Evolutionary conservation across 1,140 invertebrate species (phyloP).

Genomic region (Drosophila micromelanica): DNA sequence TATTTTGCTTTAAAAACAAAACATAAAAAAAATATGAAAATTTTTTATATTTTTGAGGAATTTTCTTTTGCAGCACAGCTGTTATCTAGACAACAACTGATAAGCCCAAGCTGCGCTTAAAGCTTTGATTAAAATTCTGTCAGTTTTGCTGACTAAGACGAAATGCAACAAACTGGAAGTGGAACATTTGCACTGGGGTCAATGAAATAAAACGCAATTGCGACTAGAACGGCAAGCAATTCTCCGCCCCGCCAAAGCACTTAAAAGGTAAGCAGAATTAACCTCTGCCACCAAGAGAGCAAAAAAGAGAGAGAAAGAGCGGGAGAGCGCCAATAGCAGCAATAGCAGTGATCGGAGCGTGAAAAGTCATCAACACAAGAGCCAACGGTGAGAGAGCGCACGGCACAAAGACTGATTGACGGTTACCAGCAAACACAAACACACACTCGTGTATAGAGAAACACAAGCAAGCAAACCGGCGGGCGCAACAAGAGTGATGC

Average conservation of each 20-base stretch:
- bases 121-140: conserved; percentile 10
- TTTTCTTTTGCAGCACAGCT: not conserved
- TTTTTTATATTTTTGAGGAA: not conserved
- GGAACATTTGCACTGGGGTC: conserved; percentile 20
- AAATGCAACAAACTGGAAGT: conserved; percentile 22
- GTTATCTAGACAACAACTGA: not conserved
- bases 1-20: not conserved
- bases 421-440: conserved; percentile 18
- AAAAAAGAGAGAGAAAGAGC: not conserved
- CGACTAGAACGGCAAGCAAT: not conserved
- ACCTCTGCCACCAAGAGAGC: conserved; percentile 3
- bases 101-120: not conserved
- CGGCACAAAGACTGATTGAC: conserved; percentile 33
- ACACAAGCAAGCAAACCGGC: conserved; percentile 31
- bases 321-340: not conserved
- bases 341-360: conserved; percentile 21
- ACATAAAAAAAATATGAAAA: not conserved
- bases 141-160: conserved; percentile 18
- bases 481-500: conserved; percentile 11
- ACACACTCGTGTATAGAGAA: not conserved
- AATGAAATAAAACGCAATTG: conserved; percentile 52
- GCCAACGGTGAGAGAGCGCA: not conserved
- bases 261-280: conserved; percentile 44
- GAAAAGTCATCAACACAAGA: conserved; percentile 9
- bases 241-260: not conserved